Percentiles rank a stretch among this genome's conserved stretches.
These are phyloP conservation scores for Marcusenius ussheri DNA, from an alignment of 2,113 vertebrate genomes.

Conservation along the genomic window DNA sequence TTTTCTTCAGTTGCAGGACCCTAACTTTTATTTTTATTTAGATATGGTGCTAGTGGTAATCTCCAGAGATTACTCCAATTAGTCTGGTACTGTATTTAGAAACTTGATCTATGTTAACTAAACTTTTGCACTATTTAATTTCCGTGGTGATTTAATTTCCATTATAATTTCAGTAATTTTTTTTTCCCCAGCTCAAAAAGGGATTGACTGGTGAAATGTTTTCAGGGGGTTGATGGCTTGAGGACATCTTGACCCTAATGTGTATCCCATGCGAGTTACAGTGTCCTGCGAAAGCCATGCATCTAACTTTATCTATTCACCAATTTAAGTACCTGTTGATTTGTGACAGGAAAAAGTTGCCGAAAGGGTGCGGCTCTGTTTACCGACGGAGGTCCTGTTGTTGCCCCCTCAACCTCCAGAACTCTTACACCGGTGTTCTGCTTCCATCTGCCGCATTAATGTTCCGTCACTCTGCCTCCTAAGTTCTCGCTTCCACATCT, in stretches of 20 bases:
- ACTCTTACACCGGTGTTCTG: neutral
- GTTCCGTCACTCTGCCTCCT: neutral
- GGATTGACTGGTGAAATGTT: slow-evolving; percentile 9
- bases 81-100: slow-evolving; percentile 24
- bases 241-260: too few relatives aligned
- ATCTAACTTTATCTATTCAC: neutral
- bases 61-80: slow-evolving; percentile 27
- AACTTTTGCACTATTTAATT: slow-evolving; percentile 32
- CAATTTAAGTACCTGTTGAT: neutral
- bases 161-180: slow-evolving; percentile 5
- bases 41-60: slow-evolving; percentile 34
- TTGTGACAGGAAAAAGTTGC: neutral
- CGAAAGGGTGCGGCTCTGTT: neutral
- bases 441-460: neutral
- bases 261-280: neutral
- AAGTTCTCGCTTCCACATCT: neutral
- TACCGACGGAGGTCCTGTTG: neutral
- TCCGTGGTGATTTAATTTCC: slow-evolving; percentile 11
- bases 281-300: neutral
- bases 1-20: neutral
- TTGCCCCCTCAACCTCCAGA: neutral
- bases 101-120: slow-evolving; percentile 30
- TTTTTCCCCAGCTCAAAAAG: slow-evolving; percentile 22
- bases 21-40: neutral
- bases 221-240: neutral